Evolutionary conservation across 2,797 vertebrate genomes (phyloP).

Genomic region (Zenarchopterus dispar): DNA sequence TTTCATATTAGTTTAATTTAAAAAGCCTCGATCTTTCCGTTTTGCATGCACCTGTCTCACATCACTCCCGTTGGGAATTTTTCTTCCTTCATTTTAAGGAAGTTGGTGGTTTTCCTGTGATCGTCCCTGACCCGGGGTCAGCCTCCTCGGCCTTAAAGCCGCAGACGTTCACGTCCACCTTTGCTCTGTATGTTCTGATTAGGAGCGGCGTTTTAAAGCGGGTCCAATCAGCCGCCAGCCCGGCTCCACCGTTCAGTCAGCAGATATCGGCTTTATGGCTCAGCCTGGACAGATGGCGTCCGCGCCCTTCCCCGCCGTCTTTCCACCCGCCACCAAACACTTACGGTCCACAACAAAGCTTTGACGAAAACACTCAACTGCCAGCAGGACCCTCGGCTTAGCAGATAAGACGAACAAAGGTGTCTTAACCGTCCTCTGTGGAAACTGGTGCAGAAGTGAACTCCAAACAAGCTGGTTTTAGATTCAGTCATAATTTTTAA

Average conservation of each 20-base stretch:
- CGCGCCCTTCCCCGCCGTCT: conserved; percentile 13
- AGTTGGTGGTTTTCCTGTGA: no score
- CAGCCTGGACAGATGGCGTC: conserved; percentile 66
- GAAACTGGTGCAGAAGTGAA: no score
- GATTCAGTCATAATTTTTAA: no score
- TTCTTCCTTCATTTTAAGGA: neutral
- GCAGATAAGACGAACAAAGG: no score
- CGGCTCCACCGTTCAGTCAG: conserved; percentile 36
- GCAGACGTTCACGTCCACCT: conserved; percentile 29
- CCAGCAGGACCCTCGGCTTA: no score
- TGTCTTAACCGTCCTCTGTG: no score
- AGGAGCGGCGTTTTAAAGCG: conserved; percentile 65
- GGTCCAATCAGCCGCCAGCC: conserved; percentile 62
- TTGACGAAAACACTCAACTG: no score
- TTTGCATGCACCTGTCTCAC: neutral
- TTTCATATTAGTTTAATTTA: conserved; percentile 38
- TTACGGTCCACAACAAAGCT: conserved; percentile 11
- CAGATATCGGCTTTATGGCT: conserved; percentile 71
- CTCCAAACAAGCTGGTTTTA: no score
- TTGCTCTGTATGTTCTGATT: conserved; percentile 66
- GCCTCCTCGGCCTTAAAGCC: conserved; percentile 22
- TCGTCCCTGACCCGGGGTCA: conserved; percentile 47
- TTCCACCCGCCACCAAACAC: conserved; percentile 9
- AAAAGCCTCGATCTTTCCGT: conserved; percentile 15
- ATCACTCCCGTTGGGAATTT: conserved; percentile 7